These are phyloP conservation scores for Aldabrachelys gigantea DNA, from an alignment of 2,113 vertebrate species.

Conservation along the genomic window DNA sequence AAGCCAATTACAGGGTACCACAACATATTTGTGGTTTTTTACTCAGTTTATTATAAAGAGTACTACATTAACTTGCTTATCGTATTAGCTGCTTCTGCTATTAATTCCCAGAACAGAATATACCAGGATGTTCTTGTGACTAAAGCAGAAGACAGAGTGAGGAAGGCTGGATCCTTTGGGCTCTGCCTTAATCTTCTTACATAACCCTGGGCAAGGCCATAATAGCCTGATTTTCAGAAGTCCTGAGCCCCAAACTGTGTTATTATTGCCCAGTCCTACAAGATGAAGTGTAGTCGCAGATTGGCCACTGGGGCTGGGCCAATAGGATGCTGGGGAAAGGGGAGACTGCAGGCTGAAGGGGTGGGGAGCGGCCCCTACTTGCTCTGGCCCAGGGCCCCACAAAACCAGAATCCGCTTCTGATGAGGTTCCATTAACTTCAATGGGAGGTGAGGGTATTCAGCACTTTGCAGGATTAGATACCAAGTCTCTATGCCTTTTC, in stretches of 20 bases:
- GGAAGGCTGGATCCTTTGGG: conserved; percentile 51
- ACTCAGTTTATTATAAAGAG: conserved; percentile 51
- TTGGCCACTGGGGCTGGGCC: too few species aligned
- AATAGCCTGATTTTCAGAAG: not conserved
- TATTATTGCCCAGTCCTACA: not conserved
- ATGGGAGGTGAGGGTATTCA: too few species aligned
- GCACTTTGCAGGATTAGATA: too few species aligned
- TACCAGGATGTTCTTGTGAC: not conserved
- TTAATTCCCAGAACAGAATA: conserved; percentile 34
- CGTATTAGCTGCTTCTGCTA: conserved; percentile 62
- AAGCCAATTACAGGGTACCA: conserved; percentile 22
- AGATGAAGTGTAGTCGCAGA: not conserved
- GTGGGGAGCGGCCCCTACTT: too few species aligned
- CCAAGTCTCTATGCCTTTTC: too few species aligned
- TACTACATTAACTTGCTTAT: conserved; percentile 65
- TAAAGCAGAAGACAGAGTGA: not conserved
- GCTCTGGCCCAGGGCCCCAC: too few species aligned
- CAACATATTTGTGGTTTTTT: conserved; percentile 21
- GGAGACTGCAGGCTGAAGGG: too few species aligned
- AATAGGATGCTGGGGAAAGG: too few species aligned
- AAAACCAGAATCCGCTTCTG: too few species aligned
- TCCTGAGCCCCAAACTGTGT: not conserved
- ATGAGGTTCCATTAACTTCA: too few species aligned
- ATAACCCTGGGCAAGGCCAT: not conserved
- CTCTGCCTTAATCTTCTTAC: too few species aligned